Percentiles rank a stretch among this genome's conserved stretches.
These are phyloP conservation scores for Petrolisthes cinctipes DNA, from an alignment of 2,888 invertebrate species.

Conservation along the genomic window DNA sequence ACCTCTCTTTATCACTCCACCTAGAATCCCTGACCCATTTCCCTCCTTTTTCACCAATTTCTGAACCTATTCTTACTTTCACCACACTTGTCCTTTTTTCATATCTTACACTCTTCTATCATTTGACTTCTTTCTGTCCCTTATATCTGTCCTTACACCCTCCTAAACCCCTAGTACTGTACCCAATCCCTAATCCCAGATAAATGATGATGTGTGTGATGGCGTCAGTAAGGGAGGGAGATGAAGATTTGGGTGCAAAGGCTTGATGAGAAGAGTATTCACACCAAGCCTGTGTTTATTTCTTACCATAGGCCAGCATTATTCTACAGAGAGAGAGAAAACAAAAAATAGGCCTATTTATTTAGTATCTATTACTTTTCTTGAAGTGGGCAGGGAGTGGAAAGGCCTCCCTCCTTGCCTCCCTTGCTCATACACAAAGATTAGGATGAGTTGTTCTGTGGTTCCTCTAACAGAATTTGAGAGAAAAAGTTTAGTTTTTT, in stretches of 20 bases:
- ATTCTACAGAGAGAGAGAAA: not conserved
- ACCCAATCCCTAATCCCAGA: not conserved
- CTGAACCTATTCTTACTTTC: no score
- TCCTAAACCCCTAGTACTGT: not conserved
- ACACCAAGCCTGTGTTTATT: not conserved
- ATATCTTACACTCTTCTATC: no score
- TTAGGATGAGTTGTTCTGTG: conserved; percentile 22
- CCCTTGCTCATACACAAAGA: conserved; percentile 40
- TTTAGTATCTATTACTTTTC: no score
- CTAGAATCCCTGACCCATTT: no score
- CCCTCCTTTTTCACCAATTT: no score
- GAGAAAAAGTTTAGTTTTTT: conserved; percentile 54
- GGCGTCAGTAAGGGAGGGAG: not conserved
- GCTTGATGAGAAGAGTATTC: not conserved
- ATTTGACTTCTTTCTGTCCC: no score
- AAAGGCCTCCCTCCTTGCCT: not conserved
- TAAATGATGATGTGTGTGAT: not conserved
- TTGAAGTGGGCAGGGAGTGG: not conserved
- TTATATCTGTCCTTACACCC: not conserved
- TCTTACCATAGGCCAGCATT: not conserved
- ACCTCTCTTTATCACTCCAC: no score
- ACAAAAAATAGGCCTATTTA: no score
- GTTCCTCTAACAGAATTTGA: conserved; percentile 23
- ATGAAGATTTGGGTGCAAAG: not conserved
- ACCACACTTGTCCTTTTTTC: no score